These are phyloP conservation scores for Tenthredo scrophulariae DNA, from an alignment of 2,888 invertebrate genomes.

Conservation along the genomic window DNA sequence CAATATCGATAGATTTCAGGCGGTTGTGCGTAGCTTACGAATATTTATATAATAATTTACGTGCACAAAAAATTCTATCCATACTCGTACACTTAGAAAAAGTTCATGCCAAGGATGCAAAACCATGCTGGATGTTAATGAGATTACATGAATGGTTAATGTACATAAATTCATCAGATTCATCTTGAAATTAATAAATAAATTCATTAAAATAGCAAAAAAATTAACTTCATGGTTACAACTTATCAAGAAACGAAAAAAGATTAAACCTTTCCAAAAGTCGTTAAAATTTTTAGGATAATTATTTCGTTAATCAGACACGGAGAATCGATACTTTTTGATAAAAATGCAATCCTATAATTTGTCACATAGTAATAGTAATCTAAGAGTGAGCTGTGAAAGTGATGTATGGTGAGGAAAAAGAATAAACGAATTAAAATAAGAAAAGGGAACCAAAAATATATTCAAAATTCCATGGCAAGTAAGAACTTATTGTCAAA, in stretches of 20 bases:
- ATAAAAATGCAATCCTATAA: not conserved
- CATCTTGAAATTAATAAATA: not conserved
- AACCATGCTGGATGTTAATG: conserved; percentile 39
- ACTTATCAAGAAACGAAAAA: not conserved
- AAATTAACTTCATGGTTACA: not conserved
- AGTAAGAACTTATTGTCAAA: conserved; percentile 1
- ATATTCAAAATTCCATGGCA: not conserved
- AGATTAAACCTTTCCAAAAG: not conserved
- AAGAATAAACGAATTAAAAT: conserved; percentile 7
- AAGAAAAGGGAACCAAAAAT: conserved; percentile 12
- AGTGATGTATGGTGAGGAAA: conserved; percentile 31
- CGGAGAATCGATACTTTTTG: not conserved
- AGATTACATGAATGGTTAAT: not conserved
- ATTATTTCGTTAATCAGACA: not conserved
- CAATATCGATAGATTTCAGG: conserved; percentile 72
- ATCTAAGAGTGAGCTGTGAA: conserved; percentile 6
- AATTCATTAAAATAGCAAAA: not conserved
- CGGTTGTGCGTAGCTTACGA: conserved; percentile 38
- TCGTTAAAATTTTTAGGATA: not conserved
- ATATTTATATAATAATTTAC: conserved; percentile 7
- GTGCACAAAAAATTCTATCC: conserved; percentile 36
- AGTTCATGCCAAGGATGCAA: conserved; percentile 38
- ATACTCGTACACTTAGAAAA: conserved; percentile 12
- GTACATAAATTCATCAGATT: not conserved
- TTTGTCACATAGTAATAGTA: not conserved